phyloP scores from a whole-genome alignment of 2,113 vertebrate genomes.

The Accipiter cooperii region DNA sequence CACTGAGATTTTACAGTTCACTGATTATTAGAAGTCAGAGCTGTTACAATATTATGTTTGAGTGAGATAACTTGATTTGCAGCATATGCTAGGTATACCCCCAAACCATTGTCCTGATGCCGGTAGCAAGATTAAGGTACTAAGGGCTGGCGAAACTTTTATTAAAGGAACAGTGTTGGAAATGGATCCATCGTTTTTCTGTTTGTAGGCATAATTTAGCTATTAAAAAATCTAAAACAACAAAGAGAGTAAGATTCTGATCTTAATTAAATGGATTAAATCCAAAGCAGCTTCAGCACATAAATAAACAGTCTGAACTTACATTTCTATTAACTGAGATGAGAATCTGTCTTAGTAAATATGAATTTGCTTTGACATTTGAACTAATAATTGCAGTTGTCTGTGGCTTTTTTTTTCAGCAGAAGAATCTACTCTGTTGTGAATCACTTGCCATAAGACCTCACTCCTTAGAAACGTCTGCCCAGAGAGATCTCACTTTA shows the following conservation, averaged over 20 bases:
- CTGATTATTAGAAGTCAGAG: slow-evolving; percentile 20
- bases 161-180: neutral
- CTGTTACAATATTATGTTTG: neutral
- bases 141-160: neutral
- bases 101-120: neutral
- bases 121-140: neutral
- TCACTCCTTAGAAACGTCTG: neutral
- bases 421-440: neutral
- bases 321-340: neutral
- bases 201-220: neutral
- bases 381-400: neutral
- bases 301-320: neutral
- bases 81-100: neutral
- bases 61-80: slow-evolving; percentile 30
- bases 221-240: neutral
- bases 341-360: neutral
- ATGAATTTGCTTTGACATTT: neutral
- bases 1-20: slow-evolving; percentile 11
- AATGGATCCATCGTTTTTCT: neutral
- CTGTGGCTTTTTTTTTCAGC: neutral
- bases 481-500: neutral
- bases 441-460: neutral
- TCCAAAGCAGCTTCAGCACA: neutral
- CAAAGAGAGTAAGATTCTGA: neutral
- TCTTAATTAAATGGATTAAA: slow-evolving; percentile 41